These are phyloP conservation scores for Danio tinwini DNA, from an alignment of 2,797 vertebrate genomes.

Conservation along the genomic window DNA sequence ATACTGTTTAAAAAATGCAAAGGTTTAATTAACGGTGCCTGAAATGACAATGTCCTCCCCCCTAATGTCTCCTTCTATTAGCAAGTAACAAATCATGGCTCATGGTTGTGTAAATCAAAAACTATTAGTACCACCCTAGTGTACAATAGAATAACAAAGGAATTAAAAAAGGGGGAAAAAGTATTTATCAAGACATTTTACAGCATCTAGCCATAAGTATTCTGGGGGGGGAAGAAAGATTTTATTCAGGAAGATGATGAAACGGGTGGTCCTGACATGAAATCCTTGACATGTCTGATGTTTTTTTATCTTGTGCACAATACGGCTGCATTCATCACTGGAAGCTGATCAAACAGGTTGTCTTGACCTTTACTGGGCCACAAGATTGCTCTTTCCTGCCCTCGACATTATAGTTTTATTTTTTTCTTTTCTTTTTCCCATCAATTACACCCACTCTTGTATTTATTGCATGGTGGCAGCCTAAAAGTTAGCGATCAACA, in stretches of 20 bases:
- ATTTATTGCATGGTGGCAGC: not conserved
- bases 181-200: not conserved
- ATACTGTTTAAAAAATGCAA: not conserved
- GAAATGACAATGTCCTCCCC: not conserved
- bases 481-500: constrained; percentile 6
- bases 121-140: not conserved
- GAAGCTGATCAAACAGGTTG: constrained; percentile 15
- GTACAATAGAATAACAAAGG: not conserved
- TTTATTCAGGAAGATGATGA: constrained; percentile 12
- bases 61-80: not conserved
- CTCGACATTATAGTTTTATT: not conserved
- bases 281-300: constrained; percentile 15
- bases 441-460: constrained; percentile 1
- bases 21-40: not conserved
- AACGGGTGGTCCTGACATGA: constrained; percentile 10
- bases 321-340: not conserved
- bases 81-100: not conserved
- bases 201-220: not conserved
- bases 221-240: not conserved
- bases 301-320: not conserved
- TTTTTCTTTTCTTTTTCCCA: not conserved
- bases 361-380: constrained; percentile 6
- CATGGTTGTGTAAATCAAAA: not conserved
- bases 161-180: not conserved
- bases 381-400: not conserved